phyloP scores from a whole-genome alignment of 2,888 invertebrate genomes.

The Tenodera sinensis region DNA sequence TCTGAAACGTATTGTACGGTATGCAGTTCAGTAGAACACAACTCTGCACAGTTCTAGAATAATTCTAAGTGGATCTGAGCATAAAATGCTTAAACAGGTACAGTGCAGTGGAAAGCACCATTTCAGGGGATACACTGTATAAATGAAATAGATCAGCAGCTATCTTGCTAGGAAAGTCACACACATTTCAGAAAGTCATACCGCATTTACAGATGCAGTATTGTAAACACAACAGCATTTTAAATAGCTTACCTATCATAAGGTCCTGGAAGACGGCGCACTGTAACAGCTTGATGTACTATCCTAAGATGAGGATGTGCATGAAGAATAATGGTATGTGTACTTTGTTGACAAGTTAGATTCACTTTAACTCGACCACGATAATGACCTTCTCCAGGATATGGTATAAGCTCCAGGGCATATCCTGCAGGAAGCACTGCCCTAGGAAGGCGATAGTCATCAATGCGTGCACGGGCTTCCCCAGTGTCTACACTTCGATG shows the following conservation, averaged over 20 bases:
- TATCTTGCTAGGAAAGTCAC: no score
- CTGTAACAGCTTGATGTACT: slow-evolving; percentile 49
- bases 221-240: no score
- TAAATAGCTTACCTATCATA: neutral
- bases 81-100: no score
- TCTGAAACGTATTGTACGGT: no score
- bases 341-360: slow-evolving; percentile 59
- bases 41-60: no score
- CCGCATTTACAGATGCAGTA: no score
- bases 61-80: no score
- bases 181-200: no score
- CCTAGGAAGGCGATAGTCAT: slow-evolving; percentile 60
- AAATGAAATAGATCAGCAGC: no score
- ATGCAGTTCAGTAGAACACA: no score
- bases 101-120: no score
- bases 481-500: slow-evolving; percentile 53
- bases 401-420: slow-evolving; percentile 62
- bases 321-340: slow-evolving; percentile 62
- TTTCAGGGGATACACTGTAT: no score
- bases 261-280: slow-evolving; percentile 32
- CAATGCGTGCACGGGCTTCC: slow-evolving; percentile 61
- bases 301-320: slow-evolving; percentile 61
- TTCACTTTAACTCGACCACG: slow-evolving; percentile 67
- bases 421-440: slow-evolving; percentile 64
- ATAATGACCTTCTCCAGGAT: slow-evolving; percentile 60